phyloP scores from a whole-genome alignment of 2,797 vertebrate species.

The Simalia tracyae region DNA sequence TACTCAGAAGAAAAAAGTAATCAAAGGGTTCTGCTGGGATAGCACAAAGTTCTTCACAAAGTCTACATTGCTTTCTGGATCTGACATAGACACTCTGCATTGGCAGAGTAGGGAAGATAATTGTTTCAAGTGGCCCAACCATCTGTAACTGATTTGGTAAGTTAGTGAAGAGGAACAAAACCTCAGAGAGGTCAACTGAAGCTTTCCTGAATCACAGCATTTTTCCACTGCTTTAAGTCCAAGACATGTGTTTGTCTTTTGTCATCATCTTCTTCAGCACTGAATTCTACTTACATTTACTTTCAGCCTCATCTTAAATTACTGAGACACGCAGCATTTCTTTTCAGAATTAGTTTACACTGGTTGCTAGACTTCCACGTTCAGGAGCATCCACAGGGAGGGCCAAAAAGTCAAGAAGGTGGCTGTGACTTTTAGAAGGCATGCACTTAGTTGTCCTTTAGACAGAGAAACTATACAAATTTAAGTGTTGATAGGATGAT shows the following conservation, averaged over 20 bases:
- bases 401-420: not conserved
- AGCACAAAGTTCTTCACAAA: not conserved
- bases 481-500: not conserved
- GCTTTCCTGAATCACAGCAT: not conserved
- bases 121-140: not conserved
- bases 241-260: slow-evolving; percentile 31
- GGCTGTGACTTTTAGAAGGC: not conserved
- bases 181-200: not conserved
- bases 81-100: not conserved
- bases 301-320: not conserved
- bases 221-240: slow-evolving; percentile 20
- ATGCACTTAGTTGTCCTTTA: not conserved
- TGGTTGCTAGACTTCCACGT: not conserved
- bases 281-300: not conserved
- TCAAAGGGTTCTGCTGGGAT: not conserved
- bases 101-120: not conserved
- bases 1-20: not conserved
- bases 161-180: not conserved
- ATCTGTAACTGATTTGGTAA: slow-evolving; percentile 5
- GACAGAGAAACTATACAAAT: not conserved
- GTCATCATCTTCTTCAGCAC: not conserved
- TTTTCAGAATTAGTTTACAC: not conserved
- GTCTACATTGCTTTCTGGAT: not conserved
- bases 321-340: not conserved
- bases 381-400: not conserved